Evolutionary conservation across 2,888 invertebrate genomes (phyloP), one percentile per base, ranked within the genome.

Genomic region (Lathronympha strigana): DNA sequence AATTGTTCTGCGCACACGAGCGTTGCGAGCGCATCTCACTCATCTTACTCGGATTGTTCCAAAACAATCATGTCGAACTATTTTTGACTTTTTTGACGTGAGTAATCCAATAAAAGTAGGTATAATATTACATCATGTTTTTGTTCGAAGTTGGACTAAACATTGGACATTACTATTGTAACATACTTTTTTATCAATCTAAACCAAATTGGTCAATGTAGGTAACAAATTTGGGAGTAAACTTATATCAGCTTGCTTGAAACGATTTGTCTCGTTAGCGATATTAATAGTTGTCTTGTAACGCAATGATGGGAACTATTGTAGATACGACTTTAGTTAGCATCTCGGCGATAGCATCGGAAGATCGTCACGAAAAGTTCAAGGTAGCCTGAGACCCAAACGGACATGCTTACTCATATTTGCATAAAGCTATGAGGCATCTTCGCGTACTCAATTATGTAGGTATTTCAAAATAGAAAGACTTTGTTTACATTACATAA

Each of bases 321-420:
- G 17, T 28, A 36, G 15, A 36, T 58, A 58, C n/a, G 45, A 11
- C 47, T 31, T 47, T 31, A 4, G 31, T 43, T 19, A 28, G 28
- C 28, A 40, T 28, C 2, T 3, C 6, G 13, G n/a, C 19, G 49
- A 60, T 60, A 36, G 36, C 25, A 60, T 60, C 58, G 31, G 21
- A 19, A 23, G 23, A 13, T 60, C 63, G 63, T 69, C 72, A 72
- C 71, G 70, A 67, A 71, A 75, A 76, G 74, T 68, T 75, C 78
- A 77, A 74, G 76, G 77, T 66, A 36, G 40, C 40, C 50, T 25
- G 36, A 25, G 38, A 43, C 28, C 43, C 43, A 31, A 57, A 57
- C 57, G 57, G 57, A 60, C 53, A 66, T 45, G 43, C 19, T 36
- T 45, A 31, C 25, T 55, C 21, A 57, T 45, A 45, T 43, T 43